Evolutionary conservation across 2,888 invertebrate species (phyloP).

Genomic region (Drosophila suboccidentalis): DNA sequence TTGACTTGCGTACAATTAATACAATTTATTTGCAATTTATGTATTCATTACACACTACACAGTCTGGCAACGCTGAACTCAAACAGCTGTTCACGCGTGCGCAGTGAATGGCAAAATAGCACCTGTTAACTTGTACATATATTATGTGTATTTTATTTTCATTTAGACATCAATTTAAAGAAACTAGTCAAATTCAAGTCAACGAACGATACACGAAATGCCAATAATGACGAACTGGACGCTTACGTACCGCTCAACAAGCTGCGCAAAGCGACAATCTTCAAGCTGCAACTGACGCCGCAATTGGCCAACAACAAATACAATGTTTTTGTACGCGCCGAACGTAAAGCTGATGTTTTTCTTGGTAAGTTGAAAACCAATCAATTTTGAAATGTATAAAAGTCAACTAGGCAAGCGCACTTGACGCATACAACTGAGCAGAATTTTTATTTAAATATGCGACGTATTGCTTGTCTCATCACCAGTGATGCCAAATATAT

Average conservation of each 20-base stretch:
- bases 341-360: slow-evolving; percentile 83
- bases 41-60: not conserved
- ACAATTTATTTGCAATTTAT: not conserved
- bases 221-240: slow-evolving; percentile 75
- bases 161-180: slow-evolving; percentile 83
- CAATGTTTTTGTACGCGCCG: slow-evolving; percentile 83
- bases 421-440: slow-evolving; percentile 44
- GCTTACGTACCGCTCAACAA: slow-evolving; percentile 83
- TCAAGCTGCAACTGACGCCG: slow-evolving; percentile 81
- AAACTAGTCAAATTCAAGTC: slow-evolving; percentile 82
- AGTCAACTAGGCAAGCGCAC: slow-evolving; percentile 34
- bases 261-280: slow-evolving; percentile 77
- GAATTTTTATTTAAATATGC: slow-evolving; percentile 39
- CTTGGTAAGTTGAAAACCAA: slow-evolving; percentile 72
- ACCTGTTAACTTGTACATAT: slow-evolving; percentile 51
- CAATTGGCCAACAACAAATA: slow-evolving; percentile 67
- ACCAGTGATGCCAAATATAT: not conserved
- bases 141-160: slow-evolving; percentile 7
- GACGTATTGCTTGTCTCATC: slow-evolving; percentile 22
- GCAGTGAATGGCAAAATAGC: slow-evolving; percentile 57
- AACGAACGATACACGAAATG: slow-evolving; percentile 54
- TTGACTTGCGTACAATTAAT: slow-evolving; percentile 4
- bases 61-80: slow-evolving; percentile 53
- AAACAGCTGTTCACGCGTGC: slow-evolving; percentile 49
- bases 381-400: slow-evolving; percentile 23